Percentiles rank a stretch among this genome's conserved stretches.
These are phyloP conservation scores for Pseudomyrmex cubaensis DNA, from an alignment of 1,140 invertebrate species.

Conservation along the genomic window DNA sequence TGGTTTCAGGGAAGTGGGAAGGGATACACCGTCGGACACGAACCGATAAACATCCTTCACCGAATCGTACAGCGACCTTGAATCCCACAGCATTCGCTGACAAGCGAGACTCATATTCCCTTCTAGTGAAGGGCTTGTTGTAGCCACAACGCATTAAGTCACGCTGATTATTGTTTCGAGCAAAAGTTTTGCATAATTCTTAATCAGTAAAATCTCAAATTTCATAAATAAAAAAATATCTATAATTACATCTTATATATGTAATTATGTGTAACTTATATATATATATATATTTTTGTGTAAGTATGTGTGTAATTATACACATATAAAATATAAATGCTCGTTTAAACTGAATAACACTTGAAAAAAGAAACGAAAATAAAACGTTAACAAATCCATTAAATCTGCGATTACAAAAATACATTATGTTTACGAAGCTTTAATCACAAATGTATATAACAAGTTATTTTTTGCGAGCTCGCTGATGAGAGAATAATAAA, in stretches of 20 bases:
- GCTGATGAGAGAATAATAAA: background rate
- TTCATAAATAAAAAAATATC: background rate
- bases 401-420: background rate
- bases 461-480: background rate
- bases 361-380: background rate
- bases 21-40: background rate
- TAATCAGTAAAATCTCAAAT: background rate
- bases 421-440: background rate
- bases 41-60: conserved; percentile 28
- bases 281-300: no score
- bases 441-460: conserved; percentile 16
- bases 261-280: no score
- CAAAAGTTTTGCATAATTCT: conserved; percentile 9
- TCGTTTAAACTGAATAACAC: no score
- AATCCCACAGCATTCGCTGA: conserved; percentile 48
- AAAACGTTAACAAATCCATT: background rate
- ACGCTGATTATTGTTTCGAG: background rate
- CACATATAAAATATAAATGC: no score
- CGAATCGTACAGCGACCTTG: conserved; percentile 41
- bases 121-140: conserved; percentile 22
- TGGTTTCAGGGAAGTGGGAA: conserved; percentile 22
- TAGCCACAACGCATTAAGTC: conserved; percentile 26
- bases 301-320: no score
- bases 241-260: background rate
- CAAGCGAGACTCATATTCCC: conserved; percentile 14